Evolutionary conservation across 2,888 invertebrate genomes (phyloP).

Genomic region (Drosophila atripex): DNA sequence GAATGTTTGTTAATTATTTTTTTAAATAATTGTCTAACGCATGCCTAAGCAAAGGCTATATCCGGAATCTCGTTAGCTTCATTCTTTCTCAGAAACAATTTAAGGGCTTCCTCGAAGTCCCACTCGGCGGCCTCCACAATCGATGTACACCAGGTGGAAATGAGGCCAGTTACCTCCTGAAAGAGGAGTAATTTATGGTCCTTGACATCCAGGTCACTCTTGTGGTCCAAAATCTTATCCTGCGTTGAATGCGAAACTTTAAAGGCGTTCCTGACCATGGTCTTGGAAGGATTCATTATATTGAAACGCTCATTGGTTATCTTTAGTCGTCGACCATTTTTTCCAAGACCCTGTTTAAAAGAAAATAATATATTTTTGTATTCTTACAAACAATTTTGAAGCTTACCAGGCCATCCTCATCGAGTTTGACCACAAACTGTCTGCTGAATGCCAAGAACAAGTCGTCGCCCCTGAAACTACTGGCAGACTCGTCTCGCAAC

Average conservation of each 20-base stretch:
- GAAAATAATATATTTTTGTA: background rate
- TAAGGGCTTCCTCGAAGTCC: constrained; percentile 69
- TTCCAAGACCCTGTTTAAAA: constrained; percentile 67
- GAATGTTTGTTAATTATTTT: too few species aligned
- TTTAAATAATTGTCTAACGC: background rate
- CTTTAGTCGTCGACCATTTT: constrained; percentile 52
- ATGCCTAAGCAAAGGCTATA: constrained; percentile 65
- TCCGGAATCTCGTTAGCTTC: constrained; percentile 66
- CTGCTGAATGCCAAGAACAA: constrained; percentile 60
- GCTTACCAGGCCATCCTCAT: constrained; percentile 37
- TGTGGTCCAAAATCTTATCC: constrained; percentile 37
- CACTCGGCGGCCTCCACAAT: constrained; percentile 78
- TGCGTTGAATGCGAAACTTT: constrained; percentile 13
- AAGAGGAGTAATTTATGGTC: constrained; percentile 76
- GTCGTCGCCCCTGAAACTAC: background rate
- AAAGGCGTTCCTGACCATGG: constrained; percentile 53
- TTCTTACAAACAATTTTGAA: background rate
- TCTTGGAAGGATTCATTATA: constrained; percentile 71
- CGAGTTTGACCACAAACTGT: constrained; percentile 62
- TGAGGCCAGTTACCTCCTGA: constrained; percentile 74
- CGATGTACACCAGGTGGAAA: constrained; percentile 78
- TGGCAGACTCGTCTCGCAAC: constrained; percentile 49
- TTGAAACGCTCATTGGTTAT: constrained; percentile 79
- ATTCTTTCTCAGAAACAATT: constrained; percentile 63
- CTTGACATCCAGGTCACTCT: constrained; percentile 62